Percentiles rank a stretch among this genome's conserved stretches.
These are phyloP conservation scores for Sus cebifrons DNA, from an alignment of 2,797 vertebrate genomes.

Conservation along the genomic window DNA sequence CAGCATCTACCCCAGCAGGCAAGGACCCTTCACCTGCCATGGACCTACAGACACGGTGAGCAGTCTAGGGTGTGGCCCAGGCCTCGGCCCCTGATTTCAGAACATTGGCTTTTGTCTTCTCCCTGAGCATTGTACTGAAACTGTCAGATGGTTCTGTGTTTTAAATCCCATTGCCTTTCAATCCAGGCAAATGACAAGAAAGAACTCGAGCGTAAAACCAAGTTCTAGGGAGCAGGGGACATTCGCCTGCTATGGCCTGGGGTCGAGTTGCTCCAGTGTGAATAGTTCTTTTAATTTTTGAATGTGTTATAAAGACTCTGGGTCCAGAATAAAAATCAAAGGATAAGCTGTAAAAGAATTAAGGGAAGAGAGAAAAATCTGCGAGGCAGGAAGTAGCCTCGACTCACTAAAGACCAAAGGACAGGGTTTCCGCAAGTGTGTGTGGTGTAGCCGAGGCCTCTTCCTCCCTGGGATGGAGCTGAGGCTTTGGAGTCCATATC, in stretches of 20 bases:
- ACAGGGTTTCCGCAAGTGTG: background rate
- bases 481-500: fast-evolving
- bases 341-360: background rate
- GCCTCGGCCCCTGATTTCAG: conserved; percentile 61
- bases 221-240: background rate
- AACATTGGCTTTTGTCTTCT: conserved; percentile 75
- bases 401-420: background rate
- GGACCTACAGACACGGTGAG: conserved; percentile 31
- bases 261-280: background rate
- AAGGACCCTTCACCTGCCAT: conserved; percentile 36
- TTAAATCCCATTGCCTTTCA: conserved; percentile 71
- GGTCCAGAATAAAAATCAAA: background rate
- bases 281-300: background rate
- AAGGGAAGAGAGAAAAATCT: background rate
- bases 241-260: background rate
- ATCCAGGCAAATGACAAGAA: conserved; percentile 45
- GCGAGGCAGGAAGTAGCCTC: background rate
- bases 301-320: background rate
- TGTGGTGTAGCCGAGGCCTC: no score
- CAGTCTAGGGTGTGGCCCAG: background rate
- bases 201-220: background rate
- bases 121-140: background rate
- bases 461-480: background rate
- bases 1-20: conserved; percentile 51
- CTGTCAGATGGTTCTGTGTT: conserved; percentile 65